Base-by-base conservation (phyloP, 2,113 vertebrate species). In the Leptocoma aspasia region DNA sequence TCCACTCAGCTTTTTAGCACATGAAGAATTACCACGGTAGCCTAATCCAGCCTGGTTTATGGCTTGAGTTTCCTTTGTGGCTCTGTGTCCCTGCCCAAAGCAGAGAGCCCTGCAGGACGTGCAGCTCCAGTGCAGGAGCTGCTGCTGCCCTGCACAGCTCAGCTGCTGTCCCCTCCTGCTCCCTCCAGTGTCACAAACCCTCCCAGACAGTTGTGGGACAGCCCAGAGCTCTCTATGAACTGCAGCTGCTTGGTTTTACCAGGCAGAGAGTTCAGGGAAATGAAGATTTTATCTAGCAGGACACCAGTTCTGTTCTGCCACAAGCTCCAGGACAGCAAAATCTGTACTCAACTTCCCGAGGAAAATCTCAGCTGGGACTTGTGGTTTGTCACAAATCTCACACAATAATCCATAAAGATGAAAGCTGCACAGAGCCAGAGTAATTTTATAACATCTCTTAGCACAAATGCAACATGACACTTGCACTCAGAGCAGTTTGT, bases 11-110 rank as follows among this genome's bases (percentile, higher is more conserved):
- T 63, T 22, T 82, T 60, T 19, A 60, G 24, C 13, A 7, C 2
- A 4, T 2, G 4, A 9, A 60, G 68, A 27, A 30, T 20, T 3
- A 21, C 4, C n/a, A 23, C 6, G 0, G 2, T 0, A 27, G 64
- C 18, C 54, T 10, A 24, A 44, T 1, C 49, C 2, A 77, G 26
- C 30, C 35, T 13, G 24, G 49, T 23, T 30, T 24, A 5, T 1
- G 7, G 28, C 5, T 41, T 18, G n/a, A 4, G 19, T 53, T 17
- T 8, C 23, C 30, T 72, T 13, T 30, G 33, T 47, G 33, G 35
- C n/a, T 4, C 2, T 23, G 12, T 65, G 16, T 28, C 30, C 33
- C 84, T 37, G 54, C 45, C 66, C 50, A 4, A 2, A 16, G 65
- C 45, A 60, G 10, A 9, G 65, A 33, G 33, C 27, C 22, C 68